Percentiles rank a stretch among this genome's conserved stretches.
phyloP scores from a whole-genome alignment of 2,113 vertebrate genomes.

The Corydoras maculifer region DNA sequence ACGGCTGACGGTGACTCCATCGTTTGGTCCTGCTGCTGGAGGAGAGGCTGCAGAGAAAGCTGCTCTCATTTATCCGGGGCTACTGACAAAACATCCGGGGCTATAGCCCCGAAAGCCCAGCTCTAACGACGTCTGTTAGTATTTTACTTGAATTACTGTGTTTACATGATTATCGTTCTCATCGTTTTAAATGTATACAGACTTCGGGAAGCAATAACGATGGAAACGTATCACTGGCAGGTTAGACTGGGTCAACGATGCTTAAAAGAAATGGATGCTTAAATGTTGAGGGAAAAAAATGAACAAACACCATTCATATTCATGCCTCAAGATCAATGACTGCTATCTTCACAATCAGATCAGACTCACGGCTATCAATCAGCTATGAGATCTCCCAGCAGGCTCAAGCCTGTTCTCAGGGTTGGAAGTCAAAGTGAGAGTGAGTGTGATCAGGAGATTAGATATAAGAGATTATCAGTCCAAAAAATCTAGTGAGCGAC shows the following conservation, averaged over 20 bases:
- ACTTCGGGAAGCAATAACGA: too few relatives aligned
- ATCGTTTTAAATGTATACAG: too few relatives aligned
- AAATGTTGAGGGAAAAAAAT: neutral
- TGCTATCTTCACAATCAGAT: slow-evolving; percentile 48
- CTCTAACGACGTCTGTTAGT: too few relatives aligned
- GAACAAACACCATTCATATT: neutral
- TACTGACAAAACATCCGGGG: too few relatives aligned
- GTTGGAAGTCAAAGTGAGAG: neutral
- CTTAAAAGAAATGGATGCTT: neutral
- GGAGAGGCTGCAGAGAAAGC: too few relatives aligned
- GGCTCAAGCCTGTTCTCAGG: slow-evolving; percentile 34
- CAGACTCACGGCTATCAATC: slow-evolving; percentile 41
- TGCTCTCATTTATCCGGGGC: too few relatives aligned
- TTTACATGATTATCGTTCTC: too few relatives aligned
- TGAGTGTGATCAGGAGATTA: slow-evolving; percentile 5
- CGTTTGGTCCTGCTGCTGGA: too few relatives aligned
- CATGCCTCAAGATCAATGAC: slow-evolving; percentile 29
- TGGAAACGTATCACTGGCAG: neutral
- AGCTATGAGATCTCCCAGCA: slow-evolving; percentile 44
- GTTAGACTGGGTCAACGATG: neutral
- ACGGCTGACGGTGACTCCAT: too few relatives aligned
- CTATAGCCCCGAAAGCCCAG: too few relatives aligned
- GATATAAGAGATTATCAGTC: slow-evolving; percentile 39
- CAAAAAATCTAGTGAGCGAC: slow-evolving; percentile 44
- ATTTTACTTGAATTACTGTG: too few relatives aligned